Percentiles rank a stretch among this genome's conserved stretches.
phyloP scores from a whole-genome alignment of 2,888 invertebrate species.

The Melieria crassipennis region DNA sequence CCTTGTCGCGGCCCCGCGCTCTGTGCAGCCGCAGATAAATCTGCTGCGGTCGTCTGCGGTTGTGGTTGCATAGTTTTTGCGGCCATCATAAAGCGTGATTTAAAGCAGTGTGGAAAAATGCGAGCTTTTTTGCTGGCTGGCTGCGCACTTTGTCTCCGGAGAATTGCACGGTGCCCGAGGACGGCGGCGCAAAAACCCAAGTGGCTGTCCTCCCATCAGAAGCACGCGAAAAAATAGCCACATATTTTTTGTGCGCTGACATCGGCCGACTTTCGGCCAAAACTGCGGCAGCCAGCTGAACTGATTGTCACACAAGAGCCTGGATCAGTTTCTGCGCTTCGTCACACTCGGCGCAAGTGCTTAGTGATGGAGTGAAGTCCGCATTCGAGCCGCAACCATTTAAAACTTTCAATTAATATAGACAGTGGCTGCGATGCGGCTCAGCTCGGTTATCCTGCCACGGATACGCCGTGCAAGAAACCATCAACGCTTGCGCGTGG shows the following conservation, averaged over 20 bases:
- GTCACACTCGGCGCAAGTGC: not conserved
- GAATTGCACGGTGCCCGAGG: conserved; percentile 8
- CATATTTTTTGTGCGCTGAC: not conserved
- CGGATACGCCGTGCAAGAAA: conserved; percentile 38
- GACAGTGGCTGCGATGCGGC: conserved; percentile 48
- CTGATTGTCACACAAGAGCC: conserved; percentile 3
- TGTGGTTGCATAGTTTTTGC: conserved; percentile 7
- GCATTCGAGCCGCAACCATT: conserved; percentile 41
- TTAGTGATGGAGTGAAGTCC: too few species aligned
- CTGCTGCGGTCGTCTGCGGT: conserved; percentile 40
- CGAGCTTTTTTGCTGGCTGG: not conserved
- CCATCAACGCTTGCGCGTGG: conserved; percentile 39
- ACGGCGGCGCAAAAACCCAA: not conserved
- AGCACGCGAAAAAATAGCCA: not conserved
- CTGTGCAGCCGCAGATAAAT: conserved; percentile 39
- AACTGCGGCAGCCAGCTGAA: not conserved
- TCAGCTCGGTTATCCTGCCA: conserved; percentile 25
- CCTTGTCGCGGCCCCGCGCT: conserved; percentile 10
- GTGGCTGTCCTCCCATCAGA: not conserved
- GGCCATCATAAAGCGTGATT: not conserved
- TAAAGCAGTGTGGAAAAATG: not conserved
- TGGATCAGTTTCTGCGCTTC: not conserved
- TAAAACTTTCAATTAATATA: conserved; percentile 53
- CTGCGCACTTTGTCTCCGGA: conserved; percentile 1
- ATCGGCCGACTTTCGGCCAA: too few species aligned